phyloP scores from a whole-genome alignment of 2,888 invertebrate species.

The Didymodactylos carnosus region DNA sequence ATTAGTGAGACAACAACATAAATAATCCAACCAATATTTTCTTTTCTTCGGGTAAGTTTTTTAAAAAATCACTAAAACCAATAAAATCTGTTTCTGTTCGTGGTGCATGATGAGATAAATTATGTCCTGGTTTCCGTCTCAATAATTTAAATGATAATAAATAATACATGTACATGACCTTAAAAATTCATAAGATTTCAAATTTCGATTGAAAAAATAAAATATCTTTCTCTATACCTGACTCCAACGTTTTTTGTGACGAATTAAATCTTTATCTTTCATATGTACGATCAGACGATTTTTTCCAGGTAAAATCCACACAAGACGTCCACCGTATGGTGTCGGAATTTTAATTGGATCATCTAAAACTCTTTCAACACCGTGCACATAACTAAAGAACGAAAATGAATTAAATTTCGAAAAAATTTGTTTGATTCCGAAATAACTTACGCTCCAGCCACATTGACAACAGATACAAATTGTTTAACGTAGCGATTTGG shows the following conservation, averaged over 20 bases:
- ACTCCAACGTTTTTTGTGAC: constrained; percentile 91
- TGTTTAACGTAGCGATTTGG: constrained; percentile 25
- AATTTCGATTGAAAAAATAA: neutral
- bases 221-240: constrained; percentile 43
- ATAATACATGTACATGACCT: constrained; percentile 30
- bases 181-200: neutral
- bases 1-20: too few species aligned
- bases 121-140: constrained; percentile 13
- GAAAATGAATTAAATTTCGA: neutral
- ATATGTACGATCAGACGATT: constrained; percentile 85
- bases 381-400: constrained; percentile 7
- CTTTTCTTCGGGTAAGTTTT: constrained; percentile 9
- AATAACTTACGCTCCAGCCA: constrained; percentile 18
- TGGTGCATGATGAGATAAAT: neutral
- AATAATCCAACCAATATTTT: neutral
- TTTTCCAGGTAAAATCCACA: constrained; percentile 81
- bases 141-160: constrained; percentile 27
- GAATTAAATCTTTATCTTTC: constrained; percentile 80
- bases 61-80: constrained; percentile 11
- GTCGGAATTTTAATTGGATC: constrained; percentile 67
- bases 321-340: constrained; percentile 75
- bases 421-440: neutral
- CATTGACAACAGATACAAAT: constrained; percentile 24
- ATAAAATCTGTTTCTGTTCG: neutral
- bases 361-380: constrained; percentile 7